Evolutionary conservation across 1,140 invertebrate species (phyloP), one percentile per base, ranked within the genome.

Genomic region (Mamestra configurata): DNA sequence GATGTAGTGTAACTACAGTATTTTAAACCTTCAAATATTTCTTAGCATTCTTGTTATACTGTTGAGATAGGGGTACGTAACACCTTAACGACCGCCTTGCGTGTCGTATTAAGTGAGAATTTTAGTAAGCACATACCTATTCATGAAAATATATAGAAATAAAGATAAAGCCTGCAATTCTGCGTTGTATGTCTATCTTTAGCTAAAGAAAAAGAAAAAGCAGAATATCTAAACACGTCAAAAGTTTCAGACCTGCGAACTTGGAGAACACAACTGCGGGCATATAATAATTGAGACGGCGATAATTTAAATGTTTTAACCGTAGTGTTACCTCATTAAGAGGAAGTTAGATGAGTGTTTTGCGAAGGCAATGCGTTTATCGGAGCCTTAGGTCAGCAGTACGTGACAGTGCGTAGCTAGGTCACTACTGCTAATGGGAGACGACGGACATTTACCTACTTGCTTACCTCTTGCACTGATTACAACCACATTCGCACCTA

Each of bases 331-430:
- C 15, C 59, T 8, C 27, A 37, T 64, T 20, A 11, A 20, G 64
- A 68, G 64, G 40, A 68, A 75, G 20, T 53, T 75, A 75, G 20
- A 15, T 59, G 15, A 37, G 35, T 13, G 10, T 11, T 75, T 40
- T 59, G 35, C 27, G 71, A 75, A 75, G 37, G 20, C 10, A 37
- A 18, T 31, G 61, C 61, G 35, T 66, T 55, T 40, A 57, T 73
- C 71, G 8, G 1, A 73, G 46, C 13, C 31, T 18, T 73, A 10
- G 43, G 66, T 73, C 71, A 57, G 71, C 71, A 57, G 35, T 37
- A 73, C 71, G 71, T 73, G 71, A 73, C 43, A 71, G 27, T 53
- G n/a, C n/a, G 43, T 27, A 70, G 43, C 40, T 72, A 55, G 70
- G 71, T 40, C 71, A 73, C 53, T 24, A 20, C 1, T 40, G 20